Base-by-base conservation (phyloP, 2,888 invertebrate genomes). In the Hydroisotoma schaefferi region DNA sequence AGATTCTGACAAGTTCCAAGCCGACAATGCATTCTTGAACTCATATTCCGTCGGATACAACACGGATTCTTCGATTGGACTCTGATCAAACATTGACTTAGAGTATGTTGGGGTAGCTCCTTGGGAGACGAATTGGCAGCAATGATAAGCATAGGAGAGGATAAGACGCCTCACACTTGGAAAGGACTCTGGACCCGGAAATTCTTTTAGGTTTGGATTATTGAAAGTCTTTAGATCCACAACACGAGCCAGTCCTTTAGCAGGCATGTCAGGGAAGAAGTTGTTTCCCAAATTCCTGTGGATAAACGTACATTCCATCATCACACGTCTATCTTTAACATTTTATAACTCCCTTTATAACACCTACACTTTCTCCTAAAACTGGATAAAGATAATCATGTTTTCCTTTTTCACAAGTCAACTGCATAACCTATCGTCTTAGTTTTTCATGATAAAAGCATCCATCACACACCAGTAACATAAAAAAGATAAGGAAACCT, bases 91-190 rank as follows among this genome's bases (percentile, higher is more conserved):
- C 1, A 20, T 29, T 5, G 29, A 47, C 18, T 59, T 54, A 2
- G 52, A 27, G 20, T 38, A 23, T 4, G 48, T 6, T 78, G 79
- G 48, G 78, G 80, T n/a, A 86, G 78, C 47, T 87, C 85, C 74
- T 90, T 44, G n/a, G 6, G 49, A 51, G 54, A 61, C 77, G 79
- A 90, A 94, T 66, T 90, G 87, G 79, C 95, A 95, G 80, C 95
- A 97, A 77, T 97, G 95, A 79, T 95, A 97, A 69, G 95, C 94
- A 78, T 94, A 95, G 1, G 94, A 90, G 38, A 95, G 80, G 40
- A 90, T 86, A 74, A 94, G 81, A 12, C 87, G 87, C 79, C 89
- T 86, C 67, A 94, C 89, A 33, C 87, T 81, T 15, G 53, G 53
- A 78, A 95, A 92, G 55, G 85, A 82, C 67, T 88, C 87, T 0